Percentiles rank a stretch among this genome's conserved stretches.
phyloP scores from a whole-genome alignment of 2,888 invertebrate species.

The Teleiodes luculella region DNA sequence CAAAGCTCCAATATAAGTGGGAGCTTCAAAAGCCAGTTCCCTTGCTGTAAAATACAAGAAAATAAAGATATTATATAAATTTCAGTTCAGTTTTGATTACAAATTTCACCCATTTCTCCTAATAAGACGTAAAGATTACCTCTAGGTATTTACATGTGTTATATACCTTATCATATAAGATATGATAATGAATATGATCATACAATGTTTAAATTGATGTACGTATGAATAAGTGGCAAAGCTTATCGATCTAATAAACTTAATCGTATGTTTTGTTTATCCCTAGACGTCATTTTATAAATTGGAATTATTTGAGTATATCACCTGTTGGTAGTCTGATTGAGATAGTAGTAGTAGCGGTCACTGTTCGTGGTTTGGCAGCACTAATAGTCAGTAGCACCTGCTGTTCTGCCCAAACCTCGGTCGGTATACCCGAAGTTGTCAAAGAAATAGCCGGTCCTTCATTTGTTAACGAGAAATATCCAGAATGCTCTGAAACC shows the following conservation, averaged over 20 bases:
- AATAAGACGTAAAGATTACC: too few species aligned
- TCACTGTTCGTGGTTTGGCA: conserved; percentile 36
- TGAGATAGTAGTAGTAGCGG: conserved; percentile 34
- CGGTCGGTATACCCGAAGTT: conserved; percentile 18
- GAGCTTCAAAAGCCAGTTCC: conserved; percentile 46
- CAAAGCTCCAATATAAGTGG: conserved; percentile 46
- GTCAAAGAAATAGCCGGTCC: conserved; percentile 32
- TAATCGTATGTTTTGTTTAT: too few species aligned
- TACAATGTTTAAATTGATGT: too few species aligned
- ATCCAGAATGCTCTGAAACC: conserved; percentile 35
- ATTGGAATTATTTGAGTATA: neutral
- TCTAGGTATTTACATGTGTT: too few species aligned
- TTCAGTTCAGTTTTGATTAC: too few species aligned
- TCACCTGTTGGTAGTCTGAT: conserved; percentile 32
- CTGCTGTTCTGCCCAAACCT: conserved; percentile 24
- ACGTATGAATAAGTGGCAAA: too few species aligned
- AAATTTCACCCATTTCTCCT: too few species aligned
- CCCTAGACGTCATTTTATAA: neutral
- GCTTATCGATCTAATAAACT: too few species aligned
- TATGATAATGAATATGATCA: too few species aligned
- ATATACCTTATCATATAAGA: too few species aligned
- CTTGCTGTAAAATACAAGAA: conserved; percentile 42
- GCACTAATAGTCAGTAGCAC: conserved; percentile 34
- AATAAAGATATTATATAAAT: conserved; percentile 19
- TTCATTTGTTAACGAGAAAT: conserved; percentile 32